These are phyloP conservation scores for Diaperis boleti DNA, from an alignment of 2,888 invertebrate species.

Conservation along the genomic window DNA sequence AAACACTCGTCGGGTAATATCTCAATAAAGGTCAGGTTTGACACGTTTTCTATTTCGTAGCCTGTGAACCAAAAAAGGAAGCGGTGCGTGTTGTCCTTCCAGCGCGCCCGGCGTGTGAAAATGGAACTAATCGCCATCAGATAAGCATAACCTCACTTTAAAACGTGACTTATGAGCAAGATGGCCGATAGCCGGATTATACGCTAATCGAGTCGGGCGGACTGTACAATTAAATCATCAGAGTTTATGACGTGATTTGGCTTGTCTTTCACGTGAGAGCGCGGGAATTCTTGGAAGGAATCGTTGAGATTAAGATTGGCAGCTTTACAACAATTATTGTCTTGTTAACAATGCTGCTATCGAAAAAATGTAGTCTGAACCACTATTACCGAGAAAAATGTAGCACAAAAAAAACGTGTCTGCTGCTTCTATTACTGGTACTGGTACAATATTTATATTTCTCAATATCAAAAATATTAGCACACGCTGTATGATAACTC, in stretches of 20 bases:
- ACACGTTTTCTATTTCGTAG: slow-evolving; percentile 21
- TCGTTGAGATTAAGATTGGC: no score
- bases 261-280: background rate
- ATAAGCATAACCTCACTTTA: slow-evolving; percentile 15
- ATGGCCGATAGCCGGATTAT: slow-evolving; percentile 13
- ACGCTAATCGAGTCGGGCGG: slow-evolving; percentile 9
- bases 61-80: slow-evolving; percentile 20
- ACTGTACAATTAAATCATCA: slow-evolving; percentile 28
- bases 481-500: no score
- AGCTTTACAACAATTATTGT: no score
- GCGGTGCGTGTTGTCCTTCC: slow-evolving; percentile 12
- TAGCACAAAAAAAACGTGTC: no score
- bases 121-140: slow-evolving; percentile 19
- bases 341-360: no score
- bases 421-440: no score
- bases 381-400: no score
- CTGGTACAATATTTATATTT: no score
- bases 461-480: no score
- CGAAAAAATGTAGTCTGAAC: no score
- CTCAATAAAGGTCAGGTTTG: slow-evolving; percentile 14
- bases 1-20: slow-evolving; percentile 3
- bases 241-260: background rate
- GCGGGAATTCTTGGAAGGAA: no score
- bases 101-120: slow-evolving; percentile 22
- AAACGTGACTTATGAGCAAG: slow-evolving; percentile 25